phyloP scores from a whole-genome alignment of 1,140 invertebrate genomes.

The Proctacanthus coquilletti region DNA sequence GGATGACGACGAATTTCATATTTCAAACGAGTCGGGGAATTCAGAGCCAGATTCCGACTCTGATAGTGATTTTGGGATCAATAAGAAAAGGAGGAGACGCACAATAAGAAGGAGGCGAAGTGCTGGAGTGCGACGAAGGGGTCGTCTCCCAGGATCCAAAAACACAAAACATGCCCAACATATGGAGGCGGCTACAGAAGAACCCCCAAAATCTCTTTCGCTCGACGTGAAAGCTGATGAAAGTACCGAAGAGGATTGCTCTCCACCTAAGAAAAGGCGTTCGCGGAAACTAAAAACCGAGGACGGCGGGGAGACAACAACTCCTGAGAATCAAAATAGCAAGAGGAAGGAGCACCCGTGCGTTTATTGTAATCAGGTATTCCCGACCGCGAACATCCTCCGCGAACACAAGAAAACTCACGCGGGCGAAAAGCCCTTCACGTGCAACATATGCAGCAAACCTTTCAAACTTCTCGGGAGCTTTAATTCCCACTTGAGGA shows the following conservation, averaged over 20 bases:
- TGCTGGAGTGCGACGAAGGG: too few species aligned
- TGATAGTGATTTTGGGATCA: conserved; percentile 14
- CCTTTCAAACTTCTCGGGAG: conserved; percentile 27
- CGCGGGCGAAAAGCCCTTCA: conserved; percentile 41
- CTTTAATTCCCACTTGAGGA: conserved; percentile 28
- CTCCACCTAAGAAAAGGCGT: conserved; percentile 3
- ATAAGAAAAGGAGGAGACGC: conserved; percentile 8
- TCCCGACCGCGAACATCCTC: conserved; percentile 33
- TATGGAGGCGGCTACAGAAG: too few species aligned
- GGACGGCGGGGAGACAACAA: conserved; percentile 8
- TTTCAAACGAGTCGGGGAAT: conserved; percentile 22
- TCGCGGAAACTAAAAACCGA: conserved; percentile 1
- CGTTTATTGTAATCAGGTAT: conserved; percentile 19
- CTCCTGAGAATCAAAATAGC: conserved; percentile 13
- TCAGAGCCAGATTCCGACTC: conserved; percentile 26
- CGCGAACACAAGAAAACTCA: conserved; percentile 38
- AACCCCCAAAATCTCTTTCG: too few species aligned
- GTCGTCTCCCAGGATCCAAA: too few species aligned
- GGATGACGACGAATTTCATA: conserved; percentile 26
- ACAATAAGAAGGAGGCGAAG: neutral
- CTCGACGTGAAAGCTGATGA: too few species aligned
- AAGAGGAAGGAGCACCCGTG: conserved; percentile 19
- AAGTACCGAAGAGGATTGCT: conserved; percentile 1
- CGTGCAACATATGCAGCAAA: conserved; percentile 27
- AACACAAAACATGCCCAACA: too few species aligned